Base-by-base conservation (phyloP, 2,888 invertebrate genomes). In the Beris chalybata region DNA sequence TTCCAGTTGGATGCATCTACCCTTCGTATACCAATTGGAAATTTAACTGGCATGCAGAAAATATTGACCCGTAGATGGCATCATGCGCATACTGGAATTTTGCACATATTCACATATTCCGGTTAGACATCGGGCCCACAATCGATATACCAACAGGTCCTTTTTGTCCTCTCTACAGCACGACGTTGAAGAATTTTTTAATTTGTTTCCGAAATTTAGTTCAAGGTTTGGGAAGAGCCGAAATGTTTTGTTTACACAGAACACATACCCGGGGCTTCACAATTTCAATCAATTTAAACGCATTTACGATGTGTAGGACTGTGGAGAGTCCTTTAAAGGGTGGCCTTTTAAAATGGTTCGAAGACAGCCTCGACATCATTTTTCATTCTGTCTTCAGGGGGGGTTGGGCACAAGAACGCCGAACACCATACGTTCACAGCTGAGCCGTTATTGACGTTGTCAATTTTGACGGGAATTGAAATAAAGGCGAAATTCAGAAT, bases 161-260 rank as follows among this genome's bases (percentile, higher is more conserved):
- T 22, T 54, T 31, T 54, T 13, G 53, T 7, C 38, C n/a, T 55
- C 22, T 22, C 22, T 22, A 22, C 22, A 13, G 9, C 30, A 65
- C 32, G 29, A 48, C 38, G 76, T 73, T 72, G 71, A 72, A 75
- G 78, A 79, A 78, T 78, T 78, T 78, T 76, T 74, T 75, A 78
- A 78, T 79, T 78, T 78, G 77, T 76, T 77, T 77, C 74, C 71
- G 71, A 75, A 52, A 76, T 75, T 74, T 74, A 74, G 75, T 76
- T 78, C 77, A 78, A 79, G 77, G 78, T 76, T 74, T 71, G 32
- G 22, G 61, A 50, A 11, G 15, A 50, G 29, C 5, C n/a, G 31
- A 53, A 52, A 61, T 38, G n/a, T 38, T 29, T 48, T 59, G 59
- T 43, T 59, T n/a, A 13, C 11, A 43, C 31, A 15, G 22, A 31